Evolutionary conservation across 2,888 invertebrate species (phyloP), one percentile per base, ranked within the genome.

Genomic region (Hemistola chrysoprasaria): DNA sequence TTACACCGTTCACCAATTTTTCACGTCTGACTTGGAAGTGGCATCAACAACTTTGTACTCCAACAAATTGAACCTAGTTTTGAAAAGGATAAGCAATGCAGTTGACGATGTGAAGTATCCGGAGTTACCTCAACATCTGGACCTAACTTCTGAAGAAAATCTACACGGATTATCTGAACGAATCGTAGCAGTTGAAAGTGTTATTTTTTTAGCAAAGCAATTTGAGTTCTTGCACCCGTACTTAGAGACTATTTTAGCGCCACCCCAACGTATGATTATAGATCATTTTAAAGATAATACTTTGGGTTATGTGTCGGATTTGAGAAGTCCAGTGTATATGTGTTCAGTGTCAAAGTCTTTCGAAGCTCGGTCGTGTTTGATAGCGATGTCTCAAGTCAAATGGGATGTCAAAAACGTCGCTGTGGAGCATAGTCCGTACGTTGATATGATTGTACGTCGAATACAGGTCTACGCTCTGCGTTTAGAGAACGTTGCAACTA

Each of bases 371-470:
- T 90, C 92, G 8, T 92, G 96, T 20, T 80, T 98, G 5, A 89
- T 92, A 45, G 91, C 94, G n/a, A 98, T 99, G 95, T 94, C 95
- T 37, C 94, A 94, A 80, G 97, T 98, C 0, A 95, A 95, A 76
- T 99, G 98, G 98, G 93, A 97, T 81, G 92, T 99, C 43, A 97
- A 96, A 88, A 97, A 96, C 62, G 97, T 99, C 0, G 97, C 96
- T 83, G 97, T 96, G 0, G 96, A 98, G 62, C 98, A 99, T 71
- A 98, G 96, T 67, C 84, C 91, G 1, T 99, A 99, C 71, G 93
- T 96, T 6, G 95, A 97, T 60, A 90, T 92, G 67, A 87, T 96
- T 31, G 90, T 95, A 22, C 78, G 94, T 82, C 93, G 93, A 66
- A 90, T 95, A 10, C 95, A 95, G 82, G 91, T 93, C 22, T 95